These are phyloP conservation scores for Ceratina japonica DNA, from an alignment of 1,140 invertebrate species.

Conservation along the genomic window DNA sequence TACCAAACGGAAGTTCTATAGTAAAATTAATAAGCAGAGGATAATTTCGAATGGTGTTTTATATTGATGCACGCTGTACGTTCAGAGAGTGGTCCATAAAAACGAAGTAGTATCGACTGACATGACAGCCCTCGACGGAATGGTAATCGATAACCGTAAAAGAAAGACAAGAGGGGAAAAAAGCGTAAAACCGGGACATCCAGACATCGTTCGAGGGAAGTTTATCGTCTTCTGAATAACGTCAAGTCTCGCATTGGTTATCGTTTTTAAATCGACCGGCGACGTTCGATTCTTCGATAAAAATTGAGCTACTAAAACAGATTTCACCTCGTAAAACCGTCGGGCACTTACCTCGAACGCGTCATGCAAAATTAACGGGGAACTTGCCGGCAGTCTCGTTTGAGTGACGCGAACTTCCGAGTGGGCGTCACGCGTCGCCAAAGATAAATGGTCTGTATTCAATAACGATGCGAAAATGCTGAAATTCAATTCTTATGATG, in stretches of 20 bases:
- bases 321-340: neutral
- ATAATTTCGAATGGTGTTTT: too few species aligned
- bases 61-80: too few species aligned
- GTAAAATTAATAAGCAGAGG: too few species aligned
- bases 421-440: neutral
- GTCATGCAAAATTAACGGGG: constrained; percentile 21
- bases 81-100: neutral
- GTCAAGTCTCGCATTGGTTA: neutral
- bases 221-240: neutral
- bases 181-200: constrained; percentile 18
- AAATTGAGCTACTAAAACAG: neutral
- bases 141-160: constrained; percentile 38
- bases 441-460: constrained; percentile 13
- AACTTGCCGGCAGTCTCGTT: neutral
- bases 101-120: constrained; percentile 9
- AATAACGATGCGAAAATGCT: neutral
- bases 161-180: neutral
- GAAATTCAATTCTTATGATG: too few species aligned
- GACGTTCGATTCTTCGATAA: constrained; percentile 8
- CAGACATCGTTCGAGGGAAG: neutral
- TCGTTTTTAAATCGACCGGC: neutral
- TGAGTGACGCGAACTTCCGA: constrained; percentile 14
- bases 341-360: neutral
- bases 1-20: too few species aligned
- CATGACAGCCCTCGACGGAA: neutral